phyloP scores from a whole-genome alignment of 2,113 vertebrate genomes.

The Caloenas nicobarica region DNA sequence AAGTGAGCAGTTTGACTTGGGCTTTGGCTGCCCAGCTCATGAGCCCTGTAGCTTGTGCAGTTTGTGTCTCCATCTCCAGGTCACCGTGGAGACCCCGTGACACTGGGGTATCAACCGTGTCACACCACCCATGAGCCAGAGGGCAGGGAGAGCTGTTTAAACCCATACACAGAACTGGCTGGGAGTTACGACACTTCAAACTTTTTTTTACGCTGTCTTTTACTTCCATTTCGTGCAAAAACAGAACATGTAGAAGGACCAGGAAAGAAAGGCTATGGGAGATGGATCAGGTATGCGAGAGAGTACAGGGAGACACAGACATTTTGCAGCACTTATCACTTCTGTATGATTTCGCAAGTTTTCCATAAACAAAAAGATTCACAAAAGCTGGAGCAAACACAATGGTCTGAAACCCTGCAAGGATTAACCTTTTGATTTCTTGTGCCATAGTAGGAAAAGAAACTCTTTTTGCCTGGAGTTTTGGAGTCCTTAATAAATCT shows the following conservation, averaged over 20 bases:
- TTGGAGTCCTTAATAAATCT: not conserved
- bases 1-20: not conserved
- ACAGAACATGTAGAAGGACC: not conserved
- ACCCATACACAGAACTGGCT: accelerated
- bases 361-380: not conserved
- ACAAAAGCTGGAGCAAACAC: not conserved
- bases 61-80: not conserved
- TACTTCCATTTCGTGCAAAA: not conserved
- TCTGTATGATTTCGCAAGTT: not conserved
- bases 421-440: not conserved
- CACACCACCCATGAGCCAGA: not conserved
- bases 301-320: accelerated
- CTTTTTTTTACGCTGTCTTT: not conserved
- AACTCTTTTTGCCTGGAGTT: not conserved
- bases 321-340: not conserved
- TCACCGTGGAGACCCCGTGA: accelerated
- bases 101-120: accelerated
- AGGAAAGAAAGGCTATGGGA: not conserved
- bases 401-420: not conserved
- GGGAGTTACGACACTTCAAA: not conserved
- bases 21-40: not conserved
- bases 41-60: accelerated
- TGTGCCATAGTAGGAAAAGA: not conserved
- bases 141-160: not conserved
- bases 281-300: not conserved